A percentile compares a stretch with the other conserved stretches of the same genome.
Evolutionary conservation across 2,888 invertebrate genomes (phyloP).

Genomic region (Dendrolimus pini): DNA sequence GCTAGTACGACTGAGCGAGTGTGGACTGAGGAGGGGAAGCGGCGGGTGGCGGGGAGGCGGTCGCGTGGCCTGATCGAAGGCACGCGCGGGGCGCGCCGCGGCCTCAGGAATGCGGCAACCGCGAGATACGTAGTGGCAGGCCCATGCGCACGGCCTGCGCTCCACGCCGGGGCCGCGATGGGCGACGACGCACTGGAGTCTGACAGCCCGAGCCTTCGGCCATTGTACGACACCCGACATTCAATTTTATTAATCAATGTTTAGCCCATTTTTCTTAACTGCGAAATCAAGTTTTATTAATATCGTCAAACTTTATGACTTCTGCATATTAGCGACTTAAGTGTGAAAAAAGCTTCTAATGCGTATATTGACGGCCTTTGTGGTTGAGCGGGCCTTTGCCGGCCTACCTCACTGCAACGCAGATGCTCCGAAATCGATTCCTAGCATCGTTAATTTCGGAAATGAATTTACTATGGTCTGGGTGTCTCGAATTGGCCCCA

Average conservation of each 20-base stretch:
- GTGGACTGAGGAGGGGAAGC: neutral
- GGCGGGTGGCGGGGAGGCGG: slow-evolving; percentile 49
- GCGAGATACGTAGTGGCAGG: slow-evolving; percentile 20
- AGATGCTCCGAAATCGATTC: no score
- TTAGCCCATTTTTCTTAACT: no score
- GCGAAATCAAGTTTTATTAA: no score
- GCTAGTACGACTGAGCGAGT: slow-evolving; percentile 55
- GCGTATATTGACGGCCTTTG: no score
- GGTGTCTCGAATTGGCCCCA: no score
- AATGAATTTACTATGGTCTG: no score
- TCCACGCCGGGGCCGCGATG: slow-evolving; percentile 21
- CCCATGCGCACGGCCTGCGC: slow-evolving; percentile 1
- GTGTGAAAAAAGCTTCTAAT: no score
- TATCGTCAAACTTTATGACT: no score
- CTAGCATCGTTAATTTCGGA: no score
- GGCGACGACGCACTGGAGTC: slow-evolving; percentile 9
- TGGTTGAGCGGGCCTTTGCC: no score
- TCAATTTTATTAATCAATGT: neutral
- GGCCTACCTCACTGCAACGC: no score
- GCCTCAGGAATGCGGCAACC: slow-evolving; percentile 62
- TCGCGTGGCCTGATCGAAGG: slow-evolving; percentile 86
- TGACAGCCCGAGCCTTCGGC: slow-evolving; percentile 5
- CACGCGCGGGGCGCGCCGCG: slow-evolving; percentile 75
- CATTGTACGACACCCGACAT: slow-evolving; percentile 1
- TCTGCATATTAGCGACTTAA: no score